A percentile compares a stretch with the other conserved stretches of the same genome.
phyloP scores from a whole-genome alignment of 1,140 invertebrate genomes.

The Tetranychus cinnabarinus region DNA sequence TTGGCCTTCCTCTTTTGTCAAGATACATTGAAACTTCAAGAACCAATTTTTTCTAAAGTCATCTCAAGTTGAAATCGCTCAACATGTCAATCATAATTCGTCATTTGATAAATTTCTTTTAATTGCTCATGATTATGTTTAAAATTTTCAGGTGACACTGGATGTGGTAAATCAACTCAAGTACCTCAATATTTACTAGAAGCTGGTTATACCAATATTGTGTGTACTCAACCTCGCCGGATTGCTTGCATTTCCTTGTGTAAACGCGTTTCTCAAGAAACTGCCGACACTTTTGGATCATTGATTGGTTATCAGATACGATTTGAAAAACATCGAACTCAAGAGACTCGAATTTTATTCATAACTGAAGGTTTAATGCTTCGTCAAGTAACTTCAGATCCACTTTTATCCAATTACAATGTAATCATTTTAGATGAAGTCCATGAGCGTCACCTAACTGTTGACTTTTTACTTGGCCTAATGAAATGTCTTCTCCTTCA shows the following conservation, averaged over 20 bases:
- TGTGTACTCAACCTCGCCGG: conserved; percentile 81
- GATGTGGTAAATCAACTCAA: conserved; percentile 95
- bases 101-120: background rate
- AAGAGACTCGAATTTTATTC: conserved; percentile 65
- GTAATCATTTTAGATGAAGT: conserved; percentile 82
- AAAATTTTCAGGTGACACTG: conserved; percentile 64
- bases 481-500: conserved; percentile 66
- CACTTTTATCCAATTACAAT: conserved; percentile 38
- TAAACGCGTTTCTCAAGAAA: conserved; percentile 81
- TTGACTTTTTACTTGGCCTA: conserved; percentile 79
- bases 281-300: conserved; percentile 43
- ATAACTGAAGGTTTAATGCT: conserved; percentile 87
- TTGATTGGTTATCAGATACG: conserved; percentile 27
- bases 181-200: conserved; percentile 62
- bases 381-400: conserved; percentile 81
- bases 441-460: conserved; percentile 81
- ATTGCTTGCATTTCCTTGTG: conserved; percentile 83
- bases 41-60: too few species aligned
- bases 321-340: conserved; percentile 41
- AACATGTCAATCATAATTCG: too few species aligned
- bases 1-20: too few species aligned
- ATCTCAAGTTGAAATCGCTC: too few species aligned
- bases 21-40: too few species aligned
- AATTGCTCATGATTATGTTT: conserved; percentile 70
- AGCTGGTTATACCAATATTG: conserved; percentile 51